Percentiles rank a stretch among this genome's conserved stretches.
phyloP scores from a whole-genome alignment of 2,113 vertebrate species.

The Salvelinus sp. region DNA sequence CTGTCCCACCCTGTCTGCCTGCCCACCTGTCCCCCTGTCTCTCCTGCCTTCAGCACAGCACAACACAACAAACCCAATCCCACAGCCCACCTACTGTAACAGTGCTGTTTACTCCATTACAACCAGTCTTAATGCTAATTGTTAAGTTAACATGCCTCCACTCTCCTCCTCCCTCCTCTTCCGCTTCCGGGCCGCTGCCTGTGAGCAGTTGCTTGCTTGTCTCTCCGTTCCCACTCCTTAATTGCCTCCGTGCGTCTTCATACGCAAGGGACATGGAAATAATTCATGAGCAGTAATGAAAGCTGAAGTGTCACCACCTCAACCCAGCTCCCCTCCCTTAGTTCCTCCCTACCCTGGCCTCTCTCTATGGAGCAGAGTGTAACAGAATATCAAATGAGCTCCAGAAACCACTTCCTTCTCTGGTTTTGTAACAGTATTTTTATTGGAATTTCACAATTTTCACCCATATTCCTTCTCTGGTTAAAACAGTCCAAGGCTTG shows the following conservation, averaged over 20 bases:
- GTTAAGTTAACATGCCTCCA: background rate
- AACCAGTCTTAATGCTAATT: background rate
- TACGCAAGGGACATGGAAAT: background rate
- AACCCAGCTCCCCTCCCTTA: background rate
- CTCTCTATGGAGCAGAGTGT: background rate
- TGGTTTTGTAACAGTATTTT: background rate
- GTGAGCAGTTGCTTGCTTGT: background rate
- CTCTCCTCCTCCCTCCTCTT: background rate
- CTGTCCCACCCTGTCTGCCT: background rate
- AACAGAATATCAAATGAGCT: background rate
- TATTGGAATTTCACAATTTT: no score
- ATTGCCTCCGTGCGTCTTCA: background rate
- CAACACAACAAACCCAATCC: no score
- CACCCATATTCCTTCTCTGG: background rate
- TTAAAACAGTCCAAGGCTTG: background rate
- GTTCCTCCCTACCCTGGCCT: background rate
- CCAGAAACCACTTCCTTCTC: conserved; percentile 4
- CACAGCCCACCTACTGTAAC: background rate
- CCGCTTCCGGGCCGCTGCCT: background rate
- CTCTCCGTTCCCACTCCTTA: background rate
- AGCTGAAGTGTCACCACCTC: background rate
- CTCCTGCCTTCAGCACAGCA: background rate
- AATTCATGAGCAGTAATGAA: conserved; percentile 1
- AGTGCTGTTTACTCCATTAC: background rate
- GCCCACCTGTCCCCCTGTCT: background rate